phyloP scores from a whole-genome alignment of 2,113 vertebrate genomes.

The Apodemus speciosus region DNA sequence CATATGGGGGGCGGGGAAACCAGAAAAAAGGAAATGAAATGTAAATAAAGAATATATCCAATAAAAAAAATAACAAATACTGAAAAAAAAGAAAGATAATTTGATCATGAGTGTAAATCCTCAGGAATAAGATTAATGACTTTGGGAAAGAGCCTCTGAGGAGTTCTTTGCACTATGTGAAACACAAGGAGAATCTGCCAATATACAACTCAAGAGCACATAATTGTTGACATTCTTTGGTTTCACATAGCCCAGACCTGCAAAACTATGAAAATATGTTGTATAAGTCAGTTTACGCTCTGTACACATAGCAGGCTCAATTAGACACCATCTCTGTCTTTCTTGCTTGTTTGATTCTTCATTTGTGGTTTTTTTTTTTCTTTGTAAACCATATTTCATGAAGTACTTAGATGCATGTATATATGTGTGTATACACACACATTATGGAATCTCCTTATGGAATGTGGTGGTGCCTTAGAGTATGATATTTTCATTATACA shows the following conservation, averaged over 20 bases:
- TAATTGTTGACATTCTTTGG: neutral
- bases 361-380: neutral
- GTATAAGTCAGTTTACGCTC: no score
- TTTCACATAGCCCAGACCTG: neutral
- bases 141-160: neutral
- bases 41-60: no score
- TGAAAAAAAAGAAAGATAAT: neutral
- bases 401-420: neutral
- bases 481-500: neutral
- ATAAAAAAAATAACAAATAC: no score
- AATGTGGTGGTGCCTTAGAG: neutral
- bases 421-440: no score
- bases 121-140: neutral
- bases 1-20: no score
- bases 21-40: no score
- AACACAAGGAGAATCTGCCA: neutral
- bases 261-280: neutral
- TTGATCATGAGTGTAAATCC: neutral
- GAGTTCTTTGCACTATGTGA: neutral
- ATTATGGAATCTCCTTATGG: neutral
- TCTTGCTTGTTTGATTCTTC: neutral
- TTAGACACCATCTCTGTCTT: no score
- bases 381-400: neutral
- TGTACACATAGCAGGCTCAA: neutral
- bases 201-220: neutral